Evolutionary conservation across 2,113 vertebrate species (phyloP).

Genomic region (Camelus bactrianus): DNA sequence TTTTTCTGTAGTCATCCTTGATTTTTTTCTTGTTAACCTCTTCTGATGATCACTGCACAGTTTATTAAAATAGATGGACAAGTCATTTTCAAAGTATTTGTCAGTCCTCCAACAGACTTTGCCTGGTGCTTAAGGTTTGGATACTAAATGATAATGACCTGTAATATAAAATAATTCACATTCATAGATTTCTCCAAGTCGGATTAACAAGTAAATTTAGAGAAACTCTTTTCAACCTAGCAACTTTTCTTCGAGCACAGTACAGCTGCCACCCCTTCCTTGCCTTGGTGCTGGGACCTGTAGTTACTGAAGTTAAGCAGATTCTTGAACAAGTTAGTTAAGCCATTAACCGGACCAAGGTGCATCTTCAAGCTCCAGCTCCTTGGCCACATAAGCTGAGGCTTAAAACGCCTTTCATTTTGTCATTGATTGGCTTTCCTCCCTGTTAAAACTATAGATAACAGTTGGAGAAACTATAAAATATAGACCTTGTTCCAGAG

Average conservation of each 20-base stretch:
- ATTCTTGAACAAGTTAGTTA: neutral
- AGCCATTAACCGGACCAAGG: neutral
- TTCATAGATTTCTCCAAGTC: conserved; percentile 20
- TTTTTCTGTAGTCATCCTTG: conserved; percentile 49
- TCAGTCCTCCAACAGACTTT: neutral
- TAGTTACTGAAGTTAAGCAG: neutral
- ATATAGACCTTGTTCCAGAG: neutral
- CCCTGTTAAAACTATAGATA: neutral
- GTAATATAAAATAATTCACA: conserved; percentile 47
- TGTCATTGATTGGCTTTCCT: neutral
- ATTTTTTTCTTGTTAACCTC: conserved; percentile 61
- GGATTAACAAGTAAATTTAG: conserved; percentile 46
- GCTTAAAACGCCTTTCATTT: neutral
- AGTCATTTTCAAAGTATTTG: neutral
- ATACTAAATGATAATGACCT: conserved; percentile 52
- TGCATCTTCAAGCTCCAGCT: neutral
- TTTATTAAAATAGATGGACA: conserved; percentile 60
- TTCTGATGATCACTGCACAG: conserved; percentile 43
- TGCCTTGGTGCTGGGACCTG: neutral
- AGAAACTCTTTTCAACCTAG: neutral
- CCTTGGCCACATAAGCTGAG: neutral
- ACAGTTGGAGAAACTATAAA: neutral
- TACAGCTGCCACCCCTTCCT: neutral
- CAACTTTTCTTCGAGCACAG: neutral
- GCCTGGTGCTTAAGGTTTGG: conserved; percentile 33